Conservation (phyloP, 2,888 invertebrate genomes). For the Drosophila affinis region DNA sequence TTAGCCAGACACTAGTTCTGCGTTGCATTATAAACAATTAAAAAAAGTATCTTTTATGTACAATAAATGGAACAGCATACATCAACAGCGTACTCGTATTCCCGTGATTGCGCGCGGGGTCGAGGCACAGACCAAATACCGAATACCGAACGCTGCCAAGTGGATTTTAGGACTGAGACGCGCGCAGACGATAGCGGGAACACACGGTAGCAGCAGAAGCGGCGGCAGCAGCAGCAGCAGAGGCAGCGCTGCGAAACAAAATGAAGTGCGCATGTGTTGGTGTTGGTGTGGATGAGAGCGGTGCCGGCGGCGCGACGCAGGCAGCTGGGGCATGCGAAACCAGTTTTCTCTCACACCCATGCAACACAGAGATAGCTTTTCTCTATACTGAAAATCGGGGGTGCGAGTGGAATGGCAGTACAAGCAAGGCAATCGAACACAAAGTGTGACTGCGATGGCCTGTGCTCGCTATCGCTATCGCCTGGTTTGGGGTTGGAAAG, state of each 20-base stretch:
- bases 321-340: constrained; percentile 66
- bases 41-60: background rate
- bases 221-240: background rate
- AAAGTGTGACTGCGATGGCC: constrained; percentile 48
- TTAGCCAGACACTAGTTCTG: constrained; percentile 4
- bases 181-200: constrained; percentile 3
- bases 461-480: background rate
- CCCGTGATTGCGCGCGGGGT: constrained; percentile 8
- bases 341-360: constrained; percentile 54
- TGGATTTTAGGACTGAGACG: constrained; percentile 11
- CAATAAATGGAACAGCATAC: background rate
- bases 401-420: constrained; percentile 54
- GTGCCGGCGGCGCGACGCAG: constrained; percentile 35
- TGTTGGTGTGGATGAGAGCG: constrained; percentile 34
- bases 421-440: constrained; percentile 23
- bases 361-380: constrained; percentile 52
- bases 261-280: constrained; percentile 69
- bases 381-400: constrained; percentile 61
- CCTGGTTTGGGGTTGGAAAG: constrained; percentile 66
- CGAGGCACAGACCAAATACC: constrained; percentile 1
- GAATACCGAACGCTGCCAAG: constrained; percentile 26
- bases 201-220: background rate
- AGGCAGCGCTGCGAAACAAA: constrained; percentile 58
- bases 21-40: background rate
- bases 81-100: background rate